Conservation (phyloP, 2,888 invertebrate species). For the Athrips mouffetella region DNA sequence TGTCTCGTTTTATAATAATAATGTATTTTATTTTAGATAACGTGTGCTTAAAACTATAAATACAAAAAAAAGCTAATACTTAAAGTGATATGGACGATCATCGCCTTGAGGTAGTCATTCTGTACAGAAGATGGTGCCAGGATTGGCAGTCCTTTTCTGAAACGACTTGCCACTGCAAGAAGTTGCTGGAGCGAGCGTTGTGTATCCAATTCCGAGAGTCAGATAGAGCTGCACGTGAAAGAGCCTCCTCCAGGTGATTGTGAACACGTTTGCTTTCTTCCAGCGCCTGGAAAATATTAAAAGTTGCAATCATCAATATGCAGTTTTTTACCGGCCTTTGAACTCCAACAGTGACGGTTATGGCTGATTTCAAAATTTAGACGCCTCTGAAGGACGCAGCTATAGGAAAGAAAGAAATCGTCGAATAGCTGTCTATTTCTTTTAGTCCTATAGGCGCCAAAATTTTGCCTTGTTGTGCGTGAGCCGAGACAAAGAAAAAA, state of each 20-base stretch:
- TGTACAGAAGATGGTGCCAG: conserved; percentile 60
- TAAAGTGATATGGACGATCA: not conserved
- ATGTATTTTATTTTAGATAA: too few relatives aligned
- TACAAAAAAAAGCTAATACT: not conserved
- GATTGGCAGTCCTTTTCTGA: conserved; percentile 34
- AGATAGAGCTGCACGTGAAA: conserved; percentile 40
- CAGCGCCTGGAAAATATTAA: conserved; percentile 28
- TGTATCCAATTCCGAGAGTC: conserved; percentile 50
- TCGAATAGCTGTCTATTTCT: too few relatives aligned
- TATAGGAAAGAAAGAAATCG: too few relatives aligned
- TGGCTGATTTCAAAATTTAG: not conserved
- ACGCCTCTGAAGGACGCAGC: too few relatives aligned
- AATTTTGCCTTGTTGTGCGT: too few relatives aligned
- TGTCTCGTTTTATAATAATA: too few relatives aligned
- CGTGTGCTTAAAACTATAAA: too few relatives aligned
- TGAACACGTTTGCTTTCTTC: conserved; percentile 51
- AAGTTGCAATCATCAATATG: not conserved
- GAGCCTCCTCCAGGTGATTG: conserved; percentile 51
- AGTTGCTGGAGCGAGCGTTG: conserved; percentile 42
- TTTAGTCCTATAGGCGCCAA: too few relatives aligned
- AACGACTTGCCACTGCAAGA: conserved; percentile 48
- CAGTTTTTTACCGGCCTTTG: not conserved
- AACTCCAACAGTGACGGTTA: not conserved
- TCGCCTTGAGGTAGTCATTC: conserved; percentile 39
- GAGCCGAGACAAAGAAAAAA: too few relatives aligned